These are phyloP conservation scores for Mesembrinibis cayennensis DNA, from an alignment of 2,113 vertebrate genomes.

Conservation along the genomic window DNA sequence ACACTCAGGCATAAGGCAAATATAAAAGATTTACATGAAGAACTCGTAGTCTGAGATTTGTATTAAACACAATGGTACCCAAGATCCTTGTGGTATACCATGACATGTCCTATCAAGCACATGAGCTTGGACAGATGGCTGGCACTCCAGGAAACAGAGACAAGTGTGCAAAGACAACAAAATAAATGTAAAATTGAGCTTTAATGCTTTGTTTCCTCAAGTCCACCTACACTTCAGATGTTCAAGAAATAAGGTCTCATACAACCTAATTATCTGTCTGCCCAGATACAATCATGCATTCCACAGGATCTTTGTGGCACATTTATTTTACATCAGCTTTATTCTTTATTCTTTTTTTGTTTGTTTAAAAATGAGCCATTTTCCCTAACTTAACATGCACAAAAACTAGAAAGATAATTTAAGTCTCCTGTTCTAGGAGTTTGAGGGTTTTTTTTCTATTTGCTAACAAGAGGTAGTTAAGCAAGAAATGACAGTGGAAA, in stretches of 20 bases:
- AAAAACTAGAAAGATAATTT: neutral
- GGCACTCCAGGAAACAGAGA: neutral
- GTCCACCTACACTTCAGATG: slow-evolving; percentile 52
- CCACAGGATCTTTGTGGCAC: neutral
- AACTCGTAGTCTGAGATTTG: neutral
- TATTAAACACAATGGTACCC: neutral
- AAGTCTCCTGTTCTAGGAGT: neutral
- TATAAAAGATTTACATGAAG: neutral
- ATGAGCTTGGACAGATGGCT: neutral
- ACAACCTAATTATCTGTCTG: neutral
- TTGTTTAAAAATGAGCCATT: neutral
- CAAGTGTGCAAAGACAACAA: slow-evolving; percentile 2
- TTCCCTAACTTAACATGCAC: neutral
- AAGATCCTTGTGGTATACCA: neutral
- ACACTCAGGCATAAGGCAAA: neutral
- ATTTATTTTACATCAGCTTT: neutral
- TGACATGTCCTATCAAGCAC: neutral
- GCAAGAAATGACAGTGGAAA: neutral
- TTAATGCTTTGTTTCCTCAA: slow-evolving; percentile 34
- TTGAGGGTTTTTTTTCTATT: neutral
- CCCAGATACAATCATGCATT: neutral
- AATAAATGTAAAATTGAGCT: neutral
- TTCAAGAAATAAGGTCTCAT: slow-evolving; percentile 4
- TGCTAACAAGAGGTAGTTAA: neutral
- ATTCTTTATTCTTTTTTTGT: neutral